Conservation (phyloP, 2,888 invertebrate genomes). For the Lepeophtheirus nordmannii region DNA sequence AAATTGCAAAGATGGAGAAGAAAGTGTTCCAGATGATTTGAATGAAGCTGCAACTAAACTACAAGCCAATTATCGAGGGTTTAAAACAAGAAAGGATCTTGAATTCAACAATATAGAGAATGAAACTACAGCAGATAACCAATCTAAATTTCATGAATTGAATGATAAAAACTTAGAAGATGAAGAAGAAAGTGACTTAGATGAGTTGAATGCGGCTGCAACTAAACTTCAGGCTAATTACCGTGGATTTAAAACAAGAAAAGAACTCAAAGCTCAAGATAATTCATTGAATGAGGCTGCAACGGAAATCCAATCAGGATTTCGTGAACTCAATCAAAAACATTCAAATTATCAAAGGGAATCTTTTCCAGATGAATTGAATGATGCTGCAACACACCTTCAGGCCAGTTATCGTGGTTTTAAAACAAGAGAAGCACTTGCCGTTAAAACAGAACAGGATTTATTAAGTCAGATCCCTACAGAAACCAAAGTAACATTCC, state of each 20-base stretch:
- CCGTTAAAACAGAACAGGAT: too few relatives aligned
- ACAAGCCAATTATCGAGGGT: constrained; percentile 20
- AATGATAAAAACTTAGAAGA: neutral
- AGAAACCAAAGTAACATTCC: too few relatives aligned
- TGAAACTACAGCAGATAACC: neutral
- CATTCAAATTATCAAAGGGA: neutral
- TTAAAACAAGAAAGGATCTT: constrained; percentile 18
- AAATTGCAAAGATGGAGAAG: neutral
- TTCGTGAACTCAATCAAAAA: neutral
- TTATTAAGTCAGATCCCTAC: too few relatives aligned
- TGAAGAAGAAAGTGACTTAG: neutral
- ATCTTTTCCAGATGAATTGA: constrained; percentile 9
- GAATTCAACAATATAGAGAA: neutral
- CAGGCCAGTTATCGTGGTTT: constrained; percentile 19
- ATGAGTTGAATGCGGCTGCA: too few relatives aligned
- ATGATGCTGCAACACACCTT: constrained; percentile 10
- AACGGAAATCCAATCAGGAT: constrained; percentile 21
- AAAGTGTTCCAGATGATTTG: neutral
- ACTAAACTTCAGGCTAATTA: constrained; percentile 11
- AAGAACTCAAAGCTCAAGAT: neutral
- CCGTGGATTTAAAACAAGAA: constrained; percentile 9
- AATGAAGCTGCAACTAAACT: constrained; percentile 17
- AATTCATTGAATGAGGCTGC: neutral
- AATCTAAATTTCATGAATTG: constrained; percentile 10
- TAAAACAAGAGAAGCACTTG: neutral